Evolutionary conservation across 2,888 invertebrate species (phyloP).

Genomic region (Didymodactylos carnosus): DNA sequence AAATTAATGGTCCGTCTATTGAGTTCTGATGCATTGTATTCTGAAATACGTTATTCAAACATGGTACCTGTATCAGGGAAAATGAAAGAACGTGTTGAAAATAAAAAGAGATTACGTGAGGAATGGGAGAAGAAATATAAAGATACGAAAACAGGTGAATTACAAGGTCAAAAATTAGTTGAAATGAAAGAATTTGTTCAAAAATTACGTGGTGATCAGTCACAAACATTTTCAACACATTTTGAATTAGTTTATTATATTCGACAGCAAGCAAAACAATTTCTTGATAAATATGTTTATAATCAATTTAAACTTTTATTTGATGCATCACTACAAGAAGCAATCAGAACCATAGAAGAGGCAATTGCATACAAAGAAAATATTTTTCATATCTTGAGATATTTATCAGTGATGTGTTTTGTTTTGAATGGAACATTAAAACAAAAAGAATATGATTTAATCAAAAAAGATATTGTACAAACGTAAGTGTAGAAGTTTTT

Average conservation of each 20-base stretch:
- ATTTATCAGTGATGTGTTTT: background rate
- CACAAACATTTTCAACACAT: background rate
- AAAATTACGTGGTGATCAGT: background rate
- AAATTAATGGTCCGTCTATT: background rate
- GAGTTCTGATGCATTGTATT: background rate
- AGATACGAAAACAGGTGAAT: background rate
- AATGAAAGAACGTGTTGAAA: background rate
- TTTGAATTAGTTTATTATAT: background rate
- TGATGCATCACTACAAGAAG: background rate
- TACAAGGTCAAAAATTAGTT: background rate
- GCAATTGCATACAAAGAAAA: background rate
- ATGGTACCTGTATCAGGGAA: background rate
- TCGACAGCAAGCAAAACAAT: background rate
- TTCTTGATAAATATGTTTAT: background rate
- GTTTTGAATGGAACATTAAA: background rate
- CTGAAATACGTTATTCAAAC: background rate
- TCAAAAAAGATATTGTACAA: background rate
- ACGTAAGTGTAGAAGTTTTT: too few relatives aligned
- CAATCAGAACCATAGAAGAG: background rate
- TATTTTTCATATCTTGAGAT: background rate
- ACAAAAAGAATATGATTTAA: background rate
- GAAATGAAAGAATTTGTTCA: background rate
- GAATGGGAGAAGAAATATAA: background rate
- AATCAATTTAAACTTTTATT: background rate
- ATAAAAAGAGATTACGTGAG: background rate